A percentile compares a stretch with the other conserved stretches of the same genome.
These are phyloP conservation scores for Strigamia crassipes DNA, from an alignment of 2,888 invertebrate species.

Conservation along the genomic window DNA sequence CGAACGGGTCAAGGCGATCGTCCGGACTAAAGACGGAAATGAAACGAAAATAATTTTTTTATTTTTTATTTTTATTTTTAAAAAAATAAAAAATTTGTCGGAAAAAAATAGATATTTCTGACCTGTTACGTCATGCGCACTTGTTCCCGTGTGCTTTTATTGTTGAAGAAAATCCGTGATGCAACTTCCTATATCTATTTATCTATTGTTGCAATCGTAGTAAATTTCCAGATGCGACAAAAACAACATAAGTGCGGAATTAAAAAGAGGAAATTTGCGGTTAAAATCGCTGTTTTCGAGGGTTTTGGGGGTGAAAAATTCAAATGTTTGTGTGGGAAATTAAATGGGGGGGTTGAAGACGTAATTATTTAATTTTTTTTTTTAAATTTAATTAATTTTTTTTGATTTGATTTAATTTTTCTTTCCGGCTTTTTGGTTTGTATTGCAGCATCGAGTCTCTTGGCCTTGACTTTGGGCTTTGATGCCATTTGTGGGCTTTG, in stretches of 20 bases:
- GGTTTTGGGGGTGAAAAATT: too few species aligned
- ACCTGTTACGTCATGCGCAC: background rate
- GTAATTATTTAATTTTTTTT: background rate
- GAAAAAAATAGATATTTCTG: background rate
- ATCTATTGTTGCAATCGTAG: slow-evolving; percentile 9
- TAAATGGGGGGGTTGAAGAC: background rate
- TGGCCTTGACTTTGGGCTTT: slow-evolving; percentile 22
- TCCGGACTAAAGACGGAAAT: background rate
- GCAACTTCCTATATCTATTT: slow-evolving; percentile 12
- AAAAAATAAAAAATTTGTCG: too few species aligned
- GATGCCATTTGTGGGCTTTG: slow-evolving; percentile 27
- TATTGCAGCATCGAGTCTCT: background rate
- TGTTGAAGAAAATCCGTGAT: background rate
- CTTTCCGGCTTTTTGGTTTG: slow-evolving; percentile 9
- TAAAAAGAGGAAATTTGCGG: background rate
- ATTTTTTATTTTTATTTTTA: background rate
- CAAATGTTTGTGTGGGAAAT: background rate
- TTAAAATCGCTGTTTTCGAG: background rate
- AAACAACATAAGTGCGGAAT: background rate
- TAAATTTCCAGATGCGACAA: background rate
- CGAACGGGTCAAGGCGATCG: slow-evolving; percentile 11
- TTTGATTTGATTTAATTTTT: background rate
- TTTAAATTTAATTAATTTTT: background rate
- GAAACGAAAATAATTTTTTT: background rate
- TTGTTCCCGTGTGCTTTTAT: background rate